These are phyloP conservation scores for Masnerella sp. DNA, from an alignment of 2,888 invertebrate genomes.

Conservation along the genomic window DNA sequence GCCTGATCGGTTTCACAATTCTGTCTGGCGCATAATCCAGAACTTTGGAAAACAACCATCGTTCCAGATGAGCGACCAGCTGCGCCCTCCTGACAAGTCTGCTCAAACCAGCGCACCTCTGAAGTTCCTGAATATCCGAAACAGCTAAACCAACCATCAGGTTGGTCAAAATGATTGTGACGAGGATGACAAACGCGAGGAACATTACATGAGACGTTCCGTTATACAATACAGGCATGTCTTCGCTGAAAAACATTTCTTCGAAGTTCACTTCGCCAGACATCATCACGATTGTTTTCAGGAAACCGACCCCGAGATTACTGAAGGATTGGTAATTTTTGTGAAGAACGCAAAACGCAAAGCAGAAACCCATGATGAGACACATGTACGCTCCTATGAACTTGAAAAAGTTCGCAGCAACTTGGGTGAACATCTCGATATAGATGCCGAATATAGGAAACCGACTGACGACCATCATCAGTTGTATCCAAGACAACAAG, in stretches of 20 bases:
- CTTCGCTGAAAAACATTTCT: slow-evolving; percentile 84
- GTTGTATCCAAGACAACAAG: slow-evolving; percentile 88
- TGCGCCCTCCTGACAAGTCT: slow-evolving; percentile 89
- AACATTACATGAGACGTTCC: slow-evolving; percentile 88
- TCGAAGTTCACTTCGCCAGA: slow-evolving; percentile 91
- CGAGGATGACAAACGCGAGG: slow-evolving; percentile 86
- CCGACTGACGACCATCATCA: slow-evolving; percentile 91
- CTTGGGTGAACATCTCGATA: slow-evolving; percentile 91
- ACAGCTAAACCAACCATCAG: slow-evolving; percentile 91
- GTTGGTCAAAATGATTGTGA: slow-evolving; percentile 90
- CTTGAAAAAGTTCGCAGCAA: slow-evolving; percentile 89
- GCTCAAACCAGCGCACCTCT: slow-evolving; percentile 88
- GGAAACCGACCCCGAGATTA: slow-evolving; percentile 81
- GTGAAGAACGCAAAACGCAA: slow-evolving; percentile 90
- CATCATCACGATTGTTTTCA: slow-evolving; percentile 93
- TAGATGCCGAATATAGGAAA: slow-evolving; percentile 92
- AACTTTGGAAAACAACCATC: slow-evolving; percentile 88
- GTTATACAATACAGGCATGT: slow-evolving; percentile 81
- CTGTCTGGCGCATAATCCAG: slow-evolving; percentile 83
- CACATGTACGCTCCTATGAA: slow-evolving; percentile 90
- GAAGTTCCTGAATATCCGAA: slow-evolving; percentile 89
- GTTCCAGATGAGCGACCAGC: slow-evolving; percentile 88
- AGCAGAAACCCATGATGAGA: slow-evolving; percentile 87
- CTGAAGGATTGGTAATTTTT: slow-evolving; percentile 86
- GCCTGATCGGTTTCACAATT: slow-evolving; percentile 83